A percentile compares a stretch with the other conserved stretches of the same genome.
These are phyloP conservation scores for Stenotaenia linearis DNA, from an alignment of 2,888 invertebrate species.

Conservation along the genomic window DNA sequence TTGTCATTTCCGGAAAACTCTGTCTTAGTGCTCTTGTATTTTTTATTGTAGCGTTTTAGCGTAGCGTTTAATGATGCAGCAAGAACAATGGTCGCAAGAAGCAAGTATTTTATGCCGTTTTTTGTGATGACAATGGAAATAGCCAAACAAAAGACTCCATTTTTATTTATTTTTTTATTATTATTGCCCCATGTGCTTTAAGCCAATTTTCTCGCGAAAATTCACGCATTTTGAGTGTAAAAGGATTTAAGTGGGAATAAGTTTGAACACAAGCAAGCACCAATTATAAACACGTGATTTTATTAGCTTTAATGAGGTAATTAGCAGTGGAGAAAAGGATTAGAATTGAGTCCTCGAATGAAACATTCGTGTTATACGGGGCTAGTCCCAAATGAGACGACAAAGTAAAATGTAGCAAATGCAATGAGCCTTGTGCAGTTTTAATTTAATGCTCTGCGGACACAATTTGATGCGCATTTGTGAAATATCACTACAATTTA, in stretches of 20 bases:
- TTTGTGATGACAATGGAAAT: not conserved
- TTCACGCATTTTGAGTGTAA: not conserved
- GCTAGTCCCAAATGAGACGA: not conserved
- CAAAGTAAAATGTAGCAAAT: not conserved
- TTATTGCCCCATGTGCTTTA: not conserved
- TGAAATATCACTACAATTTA: not conserved
- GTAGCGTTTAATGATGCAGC: not conserved
- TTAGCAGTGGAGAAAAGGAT: conserved; percentile 5
- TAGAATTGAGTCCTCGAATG: not conserved
- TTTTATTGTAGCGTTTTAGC: not conserved
- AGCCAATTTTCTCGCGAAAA: not conserved
- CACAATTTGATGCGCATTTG: not conserved
- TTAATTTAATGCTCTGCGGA: not conserved
- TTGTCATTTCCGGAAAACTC: not conserved
- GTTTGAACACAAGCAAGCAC: not conserved
- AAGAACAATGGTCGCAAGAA: not conserved
- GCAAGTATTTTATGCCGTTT: not conserved
- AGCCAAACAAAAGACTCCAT: not conserved
- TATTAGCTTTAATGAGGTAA: conserved; percentile 1
- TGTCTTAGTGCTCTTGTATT: not conserved
- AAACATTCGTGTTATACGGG: not conserved
- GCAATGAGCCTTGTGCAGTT: not conserved
- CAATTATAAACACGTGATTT: conserved; percentile 9
- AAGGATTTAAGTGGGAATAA: not conserved
- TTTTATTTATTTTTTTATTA: not conserved